phyloP scores from a whole-genome alignment of 2,797 vertebrate species.

The Chiroxiphia lanceolata region DNA sequence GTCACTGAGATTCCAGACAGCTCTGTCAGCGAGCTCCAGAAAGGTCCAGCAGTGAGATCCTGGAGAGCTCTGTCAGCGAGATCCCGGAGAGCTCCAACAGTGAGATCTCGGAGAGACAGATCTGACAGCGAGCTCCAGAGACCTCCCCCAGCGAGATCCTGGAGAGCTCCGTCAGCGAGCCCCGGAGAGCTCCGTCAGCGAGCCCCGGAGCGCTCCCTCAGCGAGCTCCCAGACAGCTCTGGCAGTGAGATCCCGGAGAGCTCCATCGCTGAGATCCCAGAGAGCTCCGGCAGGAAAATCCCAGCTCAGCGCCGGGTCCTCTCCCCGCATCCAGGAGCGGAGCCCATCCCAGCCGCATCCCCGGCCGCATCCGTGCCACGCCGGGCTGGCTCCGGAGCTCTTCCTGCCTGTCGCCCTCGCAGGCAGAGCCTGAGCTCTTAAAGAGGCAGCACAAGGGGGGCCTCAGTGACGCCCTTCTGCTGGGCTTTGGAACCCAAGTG shows the following conservation, averaged over 20 bases:
- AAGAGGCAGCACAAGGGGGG: neutral
- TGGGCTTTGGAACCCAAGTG: neutral
- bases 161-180: neutral
- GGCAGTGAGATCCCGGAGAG: neutral
- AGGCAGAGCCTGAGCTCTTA: neutral
- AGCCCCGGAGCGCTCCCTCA: neutral
- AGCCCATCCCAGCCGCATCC: neutral
- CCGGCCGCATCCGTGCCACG: neutral
- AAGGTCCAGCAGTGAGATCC: neutral
- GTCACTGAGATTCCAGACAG: neutral
- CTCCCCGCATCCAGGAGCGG: fast-evolving
- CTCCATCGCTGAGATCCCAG: neutral
- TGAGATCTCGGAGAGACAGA: neutral
- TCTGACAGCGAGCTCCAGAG: fast-evolving
- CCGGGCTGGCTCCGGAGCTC: neutral
- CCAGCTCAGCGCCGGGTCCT: fast-evolving
- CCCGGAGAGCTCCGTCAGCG: neutral
- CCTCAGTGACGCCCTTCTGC: fast-evolving
- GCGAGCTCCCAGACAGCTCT: neutral
- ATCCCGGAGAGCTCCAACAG: fast-evolving
- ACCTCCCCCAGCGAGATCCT: fast-evolving
- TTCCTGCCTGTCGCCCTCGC: neutral
- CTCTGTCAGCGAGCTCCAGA: neutral
- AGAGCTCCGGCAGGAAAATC: neutral
- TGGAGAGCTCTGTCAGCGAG: fast-evolving